Evolutionary conservation across 2,113 vertebrate genomes (phyloP).

Genomic region (Tympanuchus pallidicinctus): DNA sequence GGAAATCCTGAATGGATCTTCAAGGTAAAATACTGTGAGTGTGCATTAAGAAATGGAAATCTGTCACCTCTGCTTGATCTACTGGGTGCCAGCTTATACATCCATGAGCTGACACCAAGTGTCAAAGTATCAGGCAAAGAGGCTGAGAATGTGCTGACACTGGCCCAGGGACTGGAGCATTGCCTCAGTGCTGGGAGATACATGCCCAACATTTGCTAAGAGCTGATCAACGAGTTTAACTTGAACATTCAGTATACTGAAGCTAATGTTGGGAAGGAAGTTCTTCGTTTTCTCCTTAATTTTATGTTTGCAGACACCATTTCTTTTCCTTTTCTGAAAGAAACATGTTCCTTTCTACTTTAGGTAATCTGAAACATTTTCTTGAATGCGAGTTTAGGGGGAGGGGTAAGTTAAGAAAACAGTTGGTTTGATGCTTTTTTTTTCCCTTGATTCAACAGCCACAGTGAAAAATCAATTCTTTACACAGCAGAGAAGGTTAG

Average conservation of each 20-base stretch:
- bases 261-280: not conserved
- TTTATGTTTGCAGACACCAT: not conserved
- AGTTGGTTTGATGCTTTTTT: not conserved
- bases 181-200: not conserved
- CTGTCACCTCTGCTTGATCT: not conserved
- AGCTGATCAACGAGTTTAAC: not conserved
- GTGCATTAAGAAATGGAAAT: not conserved
- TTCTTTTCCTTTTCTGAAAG: slow-evolving; percentile 2
- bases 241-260: not conserved
- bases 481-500: not conserved
- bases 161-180: not conserved
- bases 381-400: not conserved
- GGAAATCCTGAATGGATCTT: not conserved
- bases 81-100: accelerated
- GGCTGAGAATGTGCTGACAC: accelerated
- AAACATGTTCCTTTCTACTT: not conserved
- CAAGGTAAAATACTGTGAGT: not conserved
- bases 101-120: accelerated
- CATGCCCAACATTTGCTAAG: not conserved
- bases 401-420: not conserved
- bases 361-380: not conserved
- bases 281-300: not conserved
- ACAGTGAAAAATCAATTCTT: slow-evolving; percentile 54
- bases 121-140: not conserved
- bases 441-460: not conserved